phyloP scores from a whole-genome alignment of 2,797 vertebrate genomes.

The Anguilla marmorata region DNA sequence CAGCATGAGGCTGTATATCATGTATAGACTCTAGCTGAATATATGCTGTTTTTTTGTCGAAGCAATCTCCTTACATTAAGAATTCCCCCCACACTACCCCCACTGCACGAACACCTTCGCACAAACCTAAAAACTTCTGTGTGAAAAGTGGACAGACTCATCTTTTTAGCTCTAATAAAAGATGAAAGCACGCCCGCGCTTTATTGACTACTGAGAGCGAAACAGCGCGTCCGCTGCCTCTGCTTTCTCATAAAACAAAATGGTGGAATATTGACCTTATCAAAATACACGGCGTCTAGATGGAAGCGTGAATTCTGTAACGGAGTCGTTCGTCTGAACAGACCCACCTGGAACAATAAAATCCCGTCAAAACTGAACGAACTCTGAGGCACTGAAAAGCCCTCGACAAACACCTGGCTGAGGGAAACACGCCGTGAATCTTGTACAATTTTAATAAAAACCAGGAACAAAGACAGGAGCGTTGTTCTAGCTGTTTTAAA shows the following conservation, averaged over 20 bases:
- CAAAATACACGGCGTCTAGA: neutral
- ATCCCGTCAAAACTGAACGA: neutral
- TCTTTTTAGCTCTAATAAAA: constrained; percentile 67
- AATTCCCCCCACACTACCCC: no score
- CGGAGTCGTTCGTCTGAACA: constrained; percentile 15
- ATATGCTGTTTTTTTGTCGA: neutral
- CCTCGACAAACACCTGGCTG: neutral
- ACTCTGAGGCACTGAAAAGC: neutral
- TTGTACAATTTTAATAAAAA: neutral
- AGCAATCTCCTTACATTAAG: neutral
- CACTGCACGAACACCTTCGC: neutral
- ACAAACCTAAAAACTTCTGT: neutral
- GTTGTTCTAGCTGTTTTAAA: neutral
- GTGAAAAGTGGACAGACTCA: neutral
- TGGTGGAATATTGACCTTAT: constrained; percentile 21
- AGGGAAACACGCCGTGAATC: neutral
- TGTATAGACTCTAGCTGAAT: neutral
- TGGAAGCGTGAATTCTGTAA: neutral
- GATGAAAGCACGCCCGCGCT: constrained; percentile 51
- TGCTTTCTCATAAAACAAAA: neutral
- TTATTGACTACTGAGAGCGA: constrained; percentile 56
- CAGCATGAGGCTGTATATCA: neutral
- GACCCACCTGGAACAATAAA: neutral
- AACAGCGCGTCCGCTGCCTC: neutral
- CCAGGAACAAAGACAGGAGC: neutral